Evolutionary conservation across 2,113 vertebrate genomes (phyloP), one percentile per base, ranked within the genome.

Genomic region (Hemiprocne comata): DNA sequence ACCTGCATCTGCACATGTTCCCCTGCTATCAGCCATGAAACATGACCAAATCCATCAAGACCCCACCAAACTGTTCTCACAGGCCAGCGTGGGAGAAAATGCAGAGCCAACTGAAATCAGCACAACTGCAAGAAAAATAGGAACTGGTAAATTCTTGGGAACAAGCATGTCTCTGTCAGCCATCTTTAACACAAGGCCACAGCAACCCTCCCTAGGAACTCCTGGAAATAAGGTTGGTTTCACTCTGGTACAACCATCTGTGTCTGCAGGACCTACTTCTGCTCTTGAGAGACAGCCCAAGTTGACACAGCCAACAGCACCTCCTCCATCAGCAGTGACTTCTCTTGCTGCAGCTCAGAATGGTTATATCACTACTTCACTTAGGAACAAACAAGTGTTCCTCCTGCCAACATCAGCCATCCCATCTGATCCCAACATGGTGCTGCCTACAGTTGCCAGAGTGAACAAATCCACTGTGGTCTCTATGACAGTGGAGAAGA

Each of bases 391-490:
- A 5, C 23, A n/a, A 25, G n/a, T 1, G 46, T 26, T 25, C 10
- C 21, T 11, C 8, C 53, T 55, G 54, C 54, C 87, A 4, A 1
- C 31, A 20, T 10, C 85, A 17, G 9, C 72, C 1, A 1, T 2
- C 28, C 57, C 1, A 15, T 10, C 76, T 1, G 55, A 13, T 3
- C 64, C 76, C 9, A 1, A 4, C 1, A 0, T 0, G 18, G 7
- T 5, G 50, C 90, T 73, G 61, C 51, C 66, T 11, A 13, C 46
- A 14, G 0, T 1, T 55, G n/a, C 61, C 60, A n/a, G 44, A 46
- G 50, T 3, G 11, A 40, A 1, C 42, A 7, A 55, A 46, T 6
- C 73, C 3, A 0, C 46, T 16, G 9, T 6, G 23, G 34, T 18
- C 16, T 25, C 87, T 10, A 2, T 44, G 17, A 7, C 33, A 3